Percentiles rank a stretch among this genome's conserved stretches.
phyloP scores from a whole-genome alignment of 1,140 invertebrate species.

The Drosophila kepulauana region DNA sequence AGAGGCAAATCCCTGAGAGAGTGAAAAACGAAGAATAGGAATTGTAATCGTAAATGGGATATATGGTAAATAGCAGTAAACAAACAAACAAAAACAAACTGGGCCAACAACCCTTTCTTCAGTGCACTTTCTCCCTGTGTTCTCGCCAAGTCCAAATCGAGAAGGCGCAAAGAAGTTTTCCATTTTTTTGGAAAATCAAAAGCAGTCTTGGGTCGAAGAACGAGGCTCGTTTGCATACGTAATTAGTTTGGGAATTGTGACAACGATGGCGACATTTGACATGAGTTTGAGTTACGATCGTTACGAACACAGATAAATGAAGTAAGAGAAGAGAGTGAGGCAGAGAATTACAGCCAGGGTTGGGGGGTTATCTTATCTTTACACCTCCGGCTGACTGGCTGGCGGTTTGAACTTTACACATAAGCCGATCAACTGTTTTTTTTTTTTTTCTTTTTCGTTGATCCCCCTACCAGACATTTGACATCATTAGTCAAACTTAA shows the following conservation, averaged over 20 bases:
- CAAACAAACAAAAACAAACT: slow-evolving; percentile 69
- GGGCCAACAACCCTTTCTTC: slow-evolving; percentile 56
- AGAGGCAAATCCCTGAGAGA: slow-evolving; percentile 56
- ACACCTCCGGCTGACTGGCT: slow-evolving; percentile 43
- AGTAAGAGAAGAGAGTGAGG: slow-evolving; percentile 16
- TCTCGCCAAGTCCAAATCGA: not conserved
- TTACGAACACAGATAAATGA: slow-evolving; percentile 23
- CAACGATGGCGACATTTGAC: slow-evolving; percentile 81
- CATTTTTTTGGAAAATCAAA: slow-evolving; percentile 43
- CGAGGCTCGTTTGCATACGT: slow-evolving; percentile 77
- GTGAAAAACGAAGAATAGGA: slow-evolving; percentile 8
- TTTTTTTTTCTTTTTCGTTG: not conserved
- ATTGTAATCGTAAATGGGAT: slow-evolving; percentile 56
- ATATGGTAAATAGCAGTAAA: slow-evolving; percentile 67
- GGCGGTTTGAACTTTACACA: slow-evolving; percentile 79
- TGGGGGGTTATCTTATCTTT: slow-evolving; percentile 30
- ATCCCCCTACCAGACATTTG: slow-evolving; percentile 47
- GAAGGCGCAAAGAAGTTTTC: slow-evolving; percentile 19
- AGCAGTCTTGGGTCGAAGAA: slow-evolving; percentile 31
- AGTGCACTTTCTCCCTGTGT: slow-evolving; percentile 48
- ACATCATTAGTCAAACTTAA: slow-evolving; percentile 83
- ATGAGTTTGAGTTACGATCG: slow-evolving; percentile 79
- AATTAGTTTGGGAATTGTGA: slow-evolving; percentile 80
- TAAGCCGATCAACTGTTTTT: slow-evolving; percentile 63
- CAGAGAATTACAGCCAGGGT: not conserved